Percentiles rank a stretch among this genome's conserved stretches.
Evolutionary conservation across 2,888 invertebrate genomes (phyloP).

Genomic region (Tipula confusa): DNA sequence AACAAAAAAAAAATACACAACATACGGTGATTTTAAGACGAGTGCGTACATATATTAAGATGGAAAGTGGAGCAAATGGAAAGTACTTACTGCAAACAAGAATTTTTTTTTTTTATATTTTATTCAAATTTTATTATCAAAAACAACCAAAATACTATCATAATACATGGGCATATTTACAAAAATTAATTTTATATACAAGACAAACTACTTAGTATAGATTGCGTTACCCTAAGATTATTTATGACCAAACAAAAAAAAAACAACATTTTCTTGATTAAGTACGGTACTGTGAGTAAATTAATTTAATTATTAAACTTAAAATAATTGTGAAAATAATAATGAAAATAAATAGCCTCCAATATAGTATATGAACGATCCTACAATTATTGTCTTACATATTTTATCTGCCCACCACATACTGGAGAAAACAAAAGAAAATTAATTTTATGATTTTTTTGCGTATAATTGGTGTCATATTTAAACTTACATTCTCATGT

Average conservation of each 20-base stretch:
- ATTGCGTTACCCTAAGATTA: neutral
- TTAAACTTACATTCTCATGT: conserved; percentile 74
- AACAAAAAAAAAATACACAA: neutral
- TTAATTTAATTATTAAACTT: neutral
- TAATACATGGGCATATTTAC: neutral
- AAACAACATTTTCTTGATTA: neutral
- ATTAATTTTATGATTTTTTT: neutral
- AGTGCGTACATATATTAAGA: neutral
- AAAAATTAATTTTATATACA: neutral
- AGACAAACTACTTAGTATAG: neutral
- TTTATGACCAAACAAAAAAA: neutral
- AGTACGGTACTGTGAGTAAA: neutral
- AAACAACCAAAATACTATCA: neutral
- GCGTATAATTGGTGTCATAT: neutral
- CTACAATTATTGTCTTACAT: conserved; percentile 63
- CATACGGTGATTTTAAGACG: neutral
- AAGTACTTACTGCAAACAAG: neutral
- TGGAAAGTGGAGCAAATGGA: neutral
- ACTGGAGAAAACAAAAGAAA: conserved; percentile 54
- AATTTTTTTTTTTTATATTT: neutral
- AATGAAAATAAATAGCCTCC: conserved; percentile 31
- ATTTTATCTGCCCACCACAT: conserved; percentile 83
- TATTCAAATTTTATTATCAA: neutral
- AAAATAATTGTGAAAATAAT: conserved; percentile 30
- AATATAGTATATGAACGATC: conserved; percentile 54